Evolutionary conservation across 2,888 invertebrate genomes (phyloP).

Genomic region (Agriopis leucophaearia): DNA sequence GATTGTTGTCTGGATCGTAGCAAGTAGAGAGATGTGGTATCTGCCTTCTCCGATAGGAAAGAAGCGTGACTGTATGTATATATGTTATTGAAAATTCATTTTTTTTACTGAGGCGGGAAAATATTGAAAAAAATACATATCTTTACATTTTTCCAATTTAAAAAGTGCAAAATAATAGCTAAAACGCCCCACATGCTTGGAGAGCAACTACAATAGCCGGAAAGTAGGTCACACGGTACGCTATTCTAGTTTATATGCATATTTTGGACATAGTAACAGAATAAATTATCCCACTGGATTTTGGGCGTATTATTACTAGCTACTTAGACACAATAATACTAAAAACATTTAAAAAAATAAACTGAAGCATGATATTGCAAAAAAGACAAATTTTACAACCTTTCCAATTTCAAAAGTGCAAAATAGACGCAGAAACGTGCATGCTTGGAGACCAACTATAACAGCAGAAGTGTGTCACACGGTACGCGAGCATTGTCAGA

Average conservation of each 20-base stretch:
- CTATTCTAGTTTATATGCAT: too few relatives aligned
- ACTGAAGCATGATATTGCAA: background rate
- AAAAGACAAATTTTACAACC: too few relatives aligned
- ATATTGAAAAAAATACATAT: too few relatives aligned
- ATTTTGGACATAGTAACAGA: too few relatives aligned
- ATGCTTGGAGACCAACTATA: slow-evolving; percentile 13
- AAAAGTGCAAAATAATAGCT: slow-evolving; percentile 13
- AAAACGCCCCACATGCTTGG: background rate
- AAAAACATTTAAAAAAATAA: background rate
- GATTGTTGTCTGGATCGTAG: too few relatives aligned
- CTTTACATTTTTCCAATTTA: slow-evolving; percentile 5
- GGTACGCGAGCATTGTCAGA: slow-evolving; percentile 17
- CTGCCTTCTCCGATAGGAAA: too few relatives aligned
- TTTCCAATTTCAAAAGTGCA: slow-evolving; percentile 5
- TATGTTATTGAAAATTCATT: too few relatives aligned
- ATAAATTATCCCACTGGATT: too few relatives aligned
- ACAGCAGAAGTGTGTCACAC: slow-evolving; percentile 25
- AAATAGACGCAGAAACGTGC: slow-evolving; percentile 14
- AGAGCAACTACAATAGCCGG: slow-evolving; percentile 18
- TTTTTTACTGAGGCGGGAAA: too few relatives aligned
- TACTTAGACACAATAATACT: background rate
- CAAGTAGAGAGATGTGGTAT: too few relatives aligned
- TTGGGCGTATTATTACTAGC: too few relatives aligned
- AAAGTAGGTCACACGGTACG: slow-evolving; percentile 23
- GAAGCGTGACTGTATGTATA: too few relatives aligned